Base-by-base conservation (phyloP, 2,113 vertebrate genomes). In the Microcebus griseorufus region DNA sequence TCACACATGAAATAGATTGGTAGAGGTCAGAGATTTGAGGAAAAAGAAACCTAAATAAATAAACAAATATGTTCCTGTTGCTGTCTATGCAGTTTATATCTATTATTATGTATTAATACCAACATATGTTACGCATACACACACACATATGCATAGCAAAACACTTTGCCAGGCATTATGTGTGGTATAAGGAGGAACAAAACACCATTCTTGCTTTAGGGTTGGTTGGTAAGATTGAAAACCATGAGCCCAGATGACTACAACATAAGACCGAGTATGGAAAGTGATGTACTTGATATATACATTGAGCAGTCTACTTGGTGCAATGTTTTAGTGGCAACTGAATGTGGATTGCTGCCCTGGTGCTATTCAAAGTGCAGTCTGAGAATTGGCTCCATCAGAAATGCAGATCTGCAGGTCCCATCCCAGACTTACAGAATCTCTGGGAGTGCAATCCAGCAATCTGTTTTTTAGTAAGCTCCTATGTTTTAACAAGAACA, bases 21-120 rank as follows among this genome's bases (percentile, higher is more conserved):
- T 90, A 94, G 55, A 94, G 62, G 39, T 60, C 60, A 95, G 34
- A 88, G 14, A 53, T 94, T 51, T 95, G 58, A 70, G 34, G 20
- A 70, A 90, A 81, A 92, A 45, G 69, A 92, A 96, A 85, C 6
- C 34, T 64, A 90, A 58, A 58, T 22, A 58, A 90, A 79, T 75
- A 84, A 89, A 39, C 23, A 91, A 82, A 73, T n/a, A 1, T 69
- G 80, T 70, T 90, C 13, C 29, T 94, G 6, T 67, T 75, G 64
- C 39, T 93, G 55, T 25, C 37, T 70, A 0, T 79, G 18, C 27
- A 87, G 7, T 58, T 51, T 80, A 8, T 89, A 58, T 88, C 42
- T 81, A 0, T 73, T 58, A 58, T 22, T 58, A 58, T 58, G 2
- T 58, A 58, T 58, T 58, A 58, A 8, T 80, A 34, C 64, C 55